These are phyloP conservation scores for Melanotus villosus DNA, from an alignment of 2,888 invertebrate genomes.

Conservation along the genomic window DNA sequence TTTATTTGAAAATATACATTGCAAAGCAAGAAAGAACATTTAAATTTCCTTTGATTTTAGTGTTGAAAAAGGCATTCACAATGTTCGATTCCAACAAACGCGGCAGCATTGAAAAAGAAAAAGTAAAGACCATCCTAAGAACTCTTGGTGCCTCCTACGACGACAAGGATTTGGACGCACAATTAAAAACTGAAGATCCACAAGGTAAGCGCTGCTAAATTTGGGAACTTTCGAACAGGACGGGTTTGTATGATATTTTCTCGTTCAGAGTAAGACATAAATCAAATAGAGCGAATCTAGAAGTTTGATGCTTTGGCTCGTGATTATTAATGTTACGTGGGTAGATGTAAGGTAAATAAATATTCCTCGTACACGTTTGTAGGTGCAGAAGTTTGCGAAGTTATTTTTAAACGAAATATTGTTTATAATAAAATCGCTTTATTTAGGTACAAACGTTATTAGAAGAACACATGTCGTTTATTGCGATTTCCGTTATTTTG, in stretches of 20 bases:
- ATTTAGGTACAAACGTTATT: not conserved
- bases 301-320: not conserved
- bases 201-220: slow-evolving; percentile 73
- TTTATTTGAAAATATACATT: too few relatives aligned
- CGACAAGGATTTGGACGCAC: slow-evolving; percentile 82
- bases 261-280: not conserved
- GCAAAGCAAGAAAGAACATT: too few relatives aligned
- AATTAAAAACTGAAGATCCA: slow-evolving; percentile 83
- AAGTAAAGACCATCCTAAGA: slow-evolving; percentile 84
- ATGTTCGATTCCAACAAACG: slow-evolving; percentile 89
- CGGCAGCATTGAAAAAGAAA: slow-evolving; percentile 85
- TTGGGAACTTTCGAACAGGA: too few relatives aligned
- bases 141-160: slow-evolving; percentile 87
- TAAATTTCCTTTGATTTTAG: too few relatives aligned
- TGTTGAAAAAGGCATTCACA: slow-evolving; percentile 84
- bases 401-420: slow-evolving; percentile 2
- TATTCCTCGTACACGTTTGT: not conserved
- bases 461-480: not conserved
- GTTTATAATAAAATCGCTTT: slow-evolving; percentile 1
- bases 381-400: slow-evolving; percentile 10
- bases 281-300: not conserved
- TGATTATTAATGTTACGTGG: not conserved
- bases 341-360: not conserved
- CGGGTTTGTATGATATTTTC: not conserved
- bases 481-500: too few relatives aligned